A percentile compares a stretch with the other conserved stretches of the same genome.
These are phyloP conservation scores for Egretta garzetta DNA, from an alignment of 2,113 vertebrate genomes.

Conservation along the genomic window DNA sequence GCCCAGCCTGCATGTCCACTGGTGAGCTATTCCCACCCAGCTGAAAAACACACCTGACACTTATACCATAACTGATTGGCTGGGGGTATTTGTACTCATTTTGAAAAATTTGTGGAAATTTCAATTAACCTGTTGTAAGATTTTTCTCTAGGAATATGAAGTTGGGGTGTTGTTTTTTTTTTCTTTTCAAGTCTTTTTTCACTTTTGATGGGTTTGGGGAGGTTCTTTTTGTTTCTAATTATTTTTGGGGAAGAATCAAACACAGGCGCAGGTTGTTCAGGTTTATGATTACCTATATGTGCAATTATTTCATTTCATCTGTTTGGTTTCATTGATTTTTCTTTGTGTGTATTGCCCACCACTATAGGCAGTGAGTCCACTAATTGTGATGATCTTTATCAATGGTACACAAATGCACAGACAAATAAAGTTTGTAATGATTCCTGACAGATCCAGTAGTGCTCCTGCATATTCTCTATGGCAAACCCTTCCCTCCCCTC, in stretches of 20 bases:
- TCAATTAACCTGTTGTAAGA: constrained; percentile 27
- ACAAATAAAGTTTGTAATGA: constrained; percentile 82
- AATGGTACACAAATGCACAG: constrained; percentile 79
- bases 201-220: constrained; percentile 18
- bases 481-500: neutral
- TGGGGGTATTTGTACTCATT: constrained; percentile 17
- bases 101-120: constrained; percentile 56
- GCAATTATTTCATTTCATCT: constrained; percentile 74
- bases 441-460: constrained; percentile 71
- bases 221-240: constrained; percentile 43
- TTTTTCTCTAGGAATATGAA: constrained; percentile 45
- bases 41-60: neutral
- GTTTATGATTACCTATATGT: constrained; percentile 67
- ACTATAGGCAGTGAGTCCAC: constrained; percentile 71
- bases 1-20: neutral
- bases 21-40: neutral
- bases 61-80: neutral
- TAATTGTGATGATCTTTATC: constrained; percentile 75
- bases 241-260: constrained; percentile 35
- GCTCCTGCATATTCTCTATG: constrained; percentile 72
- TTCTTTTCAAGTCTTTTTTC: constrained; percentile 24
- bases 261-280: constrained; percentile 60
- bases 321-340: constrained; percentile 73
- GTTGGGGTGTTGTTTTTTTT: neutral
- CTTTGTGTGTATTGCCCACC: constrained; percentile 80